A percentile compares a stretch with the other conserved stretches of the same genome.
Conservation (phyloP, 2,113 vertebrate species). For the Danionella cerebrum region DNA sequence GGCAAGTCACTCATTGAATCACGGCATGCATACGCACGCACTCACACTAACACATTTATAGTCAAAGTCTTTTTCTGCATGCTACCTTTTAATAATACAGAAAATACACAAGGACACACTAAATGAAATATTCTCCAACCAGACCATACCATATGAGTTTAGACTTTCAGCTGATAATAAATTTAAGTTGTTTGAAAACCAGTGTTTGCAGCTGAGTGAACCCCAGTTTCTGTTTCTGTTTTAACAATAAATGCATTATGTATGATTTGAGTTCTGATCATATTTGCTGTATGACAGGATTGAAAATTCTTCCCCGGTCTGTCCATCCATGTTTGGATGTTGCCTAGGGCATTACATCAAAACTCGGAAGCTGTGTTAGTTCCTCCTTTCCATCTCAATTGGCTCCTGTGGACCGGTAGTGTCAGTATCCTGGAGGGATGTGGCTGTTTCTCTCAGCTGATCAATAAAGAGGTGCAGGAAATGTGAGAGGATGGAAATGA, state of each 20-base stretch:
- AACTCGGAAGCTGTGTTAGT: background rate
- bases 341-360: background rate
- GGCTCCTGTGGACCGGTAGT: background rate
- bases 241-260: background rate
- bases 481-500: background rate
- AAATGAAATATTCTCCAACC: too few relatives aligned
- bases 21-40: too few relatives aligned
- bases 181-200: too few relatives aligned
- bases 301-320: background rate
- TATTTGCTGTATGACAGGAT: background rate
- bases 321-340: background rate
- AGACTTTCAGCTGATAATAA: too few relatives aligned
- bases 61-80: too few relatives aligned
- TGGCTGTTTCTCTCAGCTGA: background rate
- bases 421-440: background rate
- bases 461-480: constrained; percentile 8
- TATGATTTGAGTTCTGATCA: background rate
- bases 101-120: too few relatives aligned
- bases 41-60: too few relatives aligned
- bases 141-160: too few relatives aligned
- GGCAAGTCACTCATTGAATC: too few relatives aligned
- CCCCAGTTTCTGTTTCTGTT: background rate
- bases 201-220: background rate
- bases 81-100: too few relatives aligned
- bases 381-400: background rate